phyloP scores from a whole-genome alignment of 2,797 vertebrate species.

The Decapterus maruadsi region DNA sequence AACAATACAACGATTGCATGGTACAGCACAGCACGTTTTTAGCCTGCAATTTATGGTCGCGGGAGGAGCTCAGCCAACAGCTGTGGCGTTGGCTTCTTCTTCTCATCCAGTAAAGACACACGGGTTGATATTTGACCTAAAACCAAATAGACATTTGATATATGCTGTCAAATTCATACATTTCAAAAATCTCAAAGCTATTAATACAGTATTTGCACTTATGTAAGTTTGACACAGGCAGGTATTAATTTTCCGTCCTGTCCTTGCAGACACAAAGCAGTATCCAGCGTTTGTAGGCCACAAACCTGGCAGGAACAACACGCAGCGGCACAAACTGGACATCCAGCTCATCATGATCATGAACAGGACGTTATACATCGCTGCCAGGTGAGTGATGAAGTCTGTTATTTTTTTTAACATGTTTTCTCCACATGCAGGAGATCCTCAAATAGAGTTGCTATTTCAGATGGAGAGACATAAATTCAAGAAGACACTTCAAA shows the following conservation, averaged over 20 bases:
- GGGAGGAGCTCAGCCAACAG: constrained; percentile 44
- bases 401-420: neutral
- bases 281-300: constrained; percentile 99
- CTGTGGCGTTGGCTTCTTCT: constrained; percentile 39
- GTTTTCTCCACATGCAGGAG: neutral
- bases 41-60: constrained; percentile 56
- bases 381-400: constrained; percentile 90
- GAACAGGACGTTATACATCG: constrained; percentile 95
- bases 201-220: constrained; percentile 1
- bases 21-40: constrained; percentile 52
- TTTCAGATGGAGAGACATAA: neutral
- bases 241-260: constrained; percentile 21
- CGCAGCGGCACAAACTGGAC: constrained; percentile 96
- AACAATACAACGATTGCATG: constrained; percentile 66
- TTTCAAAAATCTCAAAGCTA: constrained; percentile 9
- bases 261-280: constrained; percentile 94
- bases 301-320: constrained; percentile 97
- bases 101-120: constrained; percentile 42
- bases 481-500: constrained; percentile 8
- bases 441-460: neutral
- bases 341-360: constrained; percentile 97
- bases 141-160: constrained; percentile 10
- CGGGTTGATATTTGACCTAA: constrained; percentile 35
- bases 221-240: neutral
- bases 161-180: constrained; percentile 21